Percentiles rank a stretch among this genome's conserved stretches.
Evolutionary conservation across 1,140 invertebrate species (phyloP).

Genomic region (Aphidius gifuensis): DNA sequence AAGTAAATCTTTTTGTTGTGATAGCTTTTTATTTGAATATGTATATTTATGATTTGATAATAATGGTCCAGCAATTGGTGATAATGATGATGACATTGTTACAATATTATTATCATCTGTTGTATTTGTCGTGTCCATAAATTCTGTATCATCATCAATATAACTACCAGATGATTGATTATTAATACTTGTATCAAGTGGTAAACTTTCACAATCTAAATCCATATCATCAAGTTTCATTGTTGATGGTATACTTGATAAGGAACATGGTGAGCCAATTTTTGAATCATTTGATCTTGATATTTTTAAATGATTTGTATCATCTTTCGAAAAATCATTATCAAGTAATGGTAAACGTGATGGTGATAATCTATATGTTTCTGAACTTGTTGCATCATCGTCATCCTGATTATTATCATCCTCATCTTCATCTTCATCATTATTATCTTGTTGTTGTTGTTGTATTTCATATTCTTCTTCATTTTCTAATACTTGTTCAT

Average conservation of each 20-base stretch:
- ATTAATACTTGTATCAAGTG: conserved; percentile 39
- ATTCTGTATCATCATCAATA: conserved; percentile 47
- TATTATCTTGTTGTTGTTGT: conserved; percentile 2
- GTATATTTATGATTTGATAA: conserved; percentile 51
- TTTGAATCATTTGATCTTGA: conserved; percentile 44
- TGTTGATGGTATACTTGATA: conserved; percentile 40
- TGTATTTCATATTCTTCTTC: too few relatives aligned
- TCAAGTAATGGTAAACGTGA: conserved; percentile 31
- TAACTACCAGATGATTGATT: conserved; percentile 44
- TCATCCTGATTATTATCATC: conserved; percentile 36
- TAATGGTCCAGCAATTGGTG: conserved; percentile 48
- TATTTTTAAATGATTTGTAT: conserved; percentile 32
- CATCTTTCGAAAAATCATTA: conserved; percentile 39
- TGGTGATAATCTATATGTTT: conserved; percentile 44
- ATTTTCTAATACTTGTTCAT: too few relatives aligned
- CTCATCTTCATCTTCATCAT: too few relatives aligned
- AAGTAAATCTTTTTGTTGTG: conserved; percentile 31
- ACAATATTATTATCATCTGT: conserved; percentile 33
- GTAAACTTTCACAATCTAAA: conserved; percentile 42
- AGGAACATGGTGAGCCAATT: conserved; percentile 43
- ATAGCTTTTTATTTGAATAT: conserved; percentile 50
- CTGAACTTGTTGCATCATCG: conserved; percentile 38
- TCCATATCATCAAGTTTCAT: conserved; percentile 48
- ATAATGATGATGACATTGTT: conserved; percentile 45
- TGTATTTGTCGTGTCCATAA: conserved; percentile 40